Conservation (phyloP, 2,797 vertebrate genomes). For the Myotis findleyi region DNA sequence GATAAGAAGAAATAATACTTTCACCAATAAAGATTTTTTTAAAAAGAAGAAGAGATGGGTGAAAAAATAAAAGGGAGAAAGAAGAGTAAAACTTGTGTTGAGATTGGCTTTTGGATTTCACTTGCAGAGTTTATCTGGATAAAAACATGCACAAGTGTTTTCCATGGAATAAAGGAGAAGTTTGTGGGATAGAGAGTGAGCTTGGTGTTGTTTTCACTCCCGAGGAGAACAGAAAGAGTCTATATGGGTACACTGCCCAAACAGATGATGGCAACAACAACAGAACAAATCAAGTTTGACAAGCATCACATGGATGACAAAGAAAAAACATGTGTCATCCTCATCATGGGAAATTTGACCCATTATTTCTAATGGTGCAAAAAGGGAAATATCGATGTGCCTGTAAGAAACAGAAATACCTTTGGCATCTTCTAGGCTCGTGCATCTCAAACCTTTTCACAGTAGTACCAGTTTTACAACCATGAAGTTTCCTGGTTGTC, state of each 20-base stretch:
- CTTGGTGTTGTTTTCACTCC: background rate
- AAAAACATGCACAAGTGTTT: background rate
- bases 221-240: background rate
- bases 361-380: background rate
- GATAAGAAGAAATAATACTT: background rate
- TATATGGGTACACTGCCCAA: background rate
- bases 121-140: background rate
- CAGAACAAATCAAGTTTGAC: background rate
- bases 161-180: background rate
- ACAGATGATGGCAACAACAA: background rate
- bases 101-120: constrained; percentile 10
- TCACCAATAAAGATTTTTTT: no score
- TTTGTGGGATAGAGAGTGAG: background rate
- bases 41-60: background rate
- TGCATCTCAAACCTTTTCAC: background rate
- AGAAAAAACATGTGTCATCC: background rate
- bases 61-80: background rate
- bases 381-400: background rate
- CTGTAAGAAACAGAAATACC: background rate
- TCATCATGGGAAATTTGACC: background rate
- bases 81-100: background rate
- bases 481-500: background rate
- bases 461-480: background rate
- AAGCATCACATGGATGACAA: background rate
- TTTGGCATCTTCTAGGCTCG: background rate